Evolutionary conservation across 30 jellyfish, hydroid and myxozoan genomes (phyloP).

Genomic region (Clytia hemisphaerica): DNA sequence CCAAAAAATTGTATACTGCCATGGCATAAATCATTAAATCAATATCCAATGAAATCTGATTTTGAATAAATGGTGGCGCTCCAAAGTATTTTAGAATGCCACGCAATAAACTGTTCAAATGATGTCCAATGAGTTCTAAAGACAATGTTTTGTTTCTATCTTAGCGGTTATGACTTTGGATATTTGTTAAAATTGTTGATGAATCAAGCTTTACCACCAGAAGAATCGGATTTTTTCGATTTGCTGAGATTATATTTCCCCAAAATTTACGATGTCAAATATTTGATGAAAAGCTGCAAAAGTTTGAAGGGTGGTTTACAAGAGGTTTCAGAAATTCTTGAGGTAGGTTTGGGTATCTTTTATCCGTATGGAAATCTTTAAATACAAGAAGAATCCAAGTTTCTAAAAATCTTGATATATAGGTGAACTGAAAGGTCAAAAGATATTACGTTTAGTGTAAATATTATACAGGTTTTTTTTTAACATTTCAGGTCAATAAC

Average conservation of each 20-base stretch:
- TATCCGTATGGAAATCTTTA: not conserved
- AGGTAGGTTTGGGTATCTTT: constrained; percentile 30
- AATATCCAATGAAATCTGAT: too few species aligned
- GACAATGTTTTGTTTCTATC: not conserved
- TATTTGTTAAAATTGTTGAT: constrained; percentile 68
- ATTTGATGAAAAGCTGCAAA: constrained; percentile 81
- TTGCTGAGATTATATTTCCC: constrained; percentile 72
- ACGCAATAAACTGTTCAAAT: too few species aligned
- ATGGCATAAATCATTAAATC: too few species aligned
- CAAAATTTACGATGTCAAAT: constrained; percentile 79
- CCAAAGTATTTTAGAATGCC: too few species aligned
- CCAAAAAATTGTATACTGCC: too few species aligned
- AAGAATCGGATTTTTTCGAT: constrained; percentile 82
- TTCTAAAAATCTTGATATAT: too few species aligned
- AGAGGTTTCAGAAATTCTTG: constrained; percentile 70
- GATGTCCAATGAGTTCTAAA: not conserved
- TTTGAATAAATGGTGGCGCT: too few species aligned
- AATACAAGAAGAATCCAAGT: too few species aligned
- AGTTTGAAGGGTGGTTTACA: constrained; percentile 91
- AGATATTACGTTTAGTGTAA: too few species aligned
- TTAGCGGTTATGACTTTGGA: constrained; percentile 93
- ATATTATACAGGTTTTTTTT: too few species aligned
- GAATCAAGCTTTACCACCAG: constrained; percentile 74
- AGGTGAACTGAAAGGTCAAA: too few species aligned
- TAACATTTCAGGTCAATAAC: too few species aligned